A percentile compares a stretch with the other conserved stretches of the same genome.
Conservation (phyloP, 2,888 invertebrate genomes). For the Neocrepidodera transversa region DNA sequence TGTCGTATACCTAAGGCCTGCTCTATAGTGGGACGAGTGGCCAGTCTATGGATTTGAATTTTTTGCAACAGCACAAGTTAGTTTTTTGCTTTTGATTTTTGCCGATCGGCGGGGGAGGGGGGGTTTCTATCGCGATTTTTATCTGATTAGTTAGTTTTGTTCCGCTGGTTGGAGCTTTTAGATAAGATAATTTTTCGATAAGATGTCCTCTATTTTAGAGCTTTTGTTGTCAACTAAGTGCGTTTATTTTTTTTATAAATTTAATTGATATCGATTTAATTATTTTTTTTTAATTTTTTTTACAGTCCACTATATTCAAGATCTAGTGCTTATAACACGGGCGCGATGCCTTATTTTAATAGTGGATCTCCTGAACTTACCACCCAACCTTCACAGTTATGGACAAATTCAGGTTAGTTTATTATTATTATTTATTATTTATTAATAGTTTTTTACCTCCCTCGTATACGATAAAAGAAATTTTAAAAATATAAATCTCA, state of each 20-base stretch:
- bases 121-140: too few species aligned
- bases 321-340: conserved; percentile 45
- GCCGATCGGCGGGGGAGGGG: too few species aligned
- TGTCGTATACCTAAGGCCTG: conserved; percentile 18
- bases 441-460: too few species aligned
- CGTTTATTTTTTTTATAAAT: conserved; percentile 33
- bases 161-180: too few species aligned
- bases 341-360: conserved; percentile 54
- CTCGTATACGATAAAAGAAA: too few species aligned
- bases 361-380: conserved; percentile 54
- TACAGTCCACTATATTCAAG: conserved; percentile 54
- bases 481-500: too few species aligned
- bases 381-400: conserved; percentile 52
- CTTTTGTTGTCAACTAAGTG: conserved; percentile 44
- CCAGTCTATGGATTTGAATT: conserved; percentile 50
- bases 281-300: conserved; percentile 36
- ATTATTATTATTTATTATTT: not conserved
- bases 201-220: conserved; percentile 43
- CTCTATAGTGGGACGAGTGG: conserved; percentile 27
- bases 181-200: conserved; percentile 27
- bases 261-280: conserved; percentile 11
- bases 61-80: conserved; percentile 51
- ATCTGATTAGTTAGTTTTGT: too few species aligned
- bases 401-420: conserved; percentile 56
- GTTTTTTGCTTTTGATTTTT: too few species aligned